Evolutionary conservation across 2,113 vertebrate species (phyloP).

Genomic region (Brachionichthys hirsutus): DNA sequence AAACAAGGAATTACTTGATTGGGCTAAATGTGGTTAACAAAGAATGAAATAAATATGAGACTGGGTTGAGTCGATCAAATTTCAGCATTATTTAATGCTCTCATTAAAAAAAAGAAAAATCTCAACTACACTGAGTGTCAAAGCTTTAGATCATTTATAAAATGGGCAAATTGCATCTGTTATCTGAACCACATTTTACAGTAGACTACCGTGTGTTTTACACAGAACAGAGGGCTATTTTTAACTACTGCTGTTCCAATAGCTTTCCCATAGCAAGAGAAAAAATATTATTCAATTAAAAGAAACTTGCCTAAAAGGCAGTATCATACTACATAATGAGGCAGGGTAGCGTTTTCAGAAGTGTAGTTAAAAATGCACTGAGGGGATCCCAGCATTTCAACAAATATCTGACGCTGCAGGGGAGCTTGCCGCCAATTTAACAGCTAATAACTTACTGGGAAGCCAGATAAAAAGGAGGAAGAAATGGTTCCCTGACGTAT

Average conservation of each 20-base stretch:
- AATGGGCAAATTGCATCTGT: background rate
- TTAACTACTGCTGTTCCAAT: constrained; percentile 27
- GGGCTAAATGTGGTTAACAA: constrained; percentile 70
- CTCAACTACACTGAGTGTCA: constrained; percentile 39
- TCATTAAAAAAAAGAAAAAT: constrained; percentile 56
- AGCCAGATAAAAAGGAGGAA: constrained; percentile 72
- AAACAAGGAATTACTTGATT: constrained; percentile 75
- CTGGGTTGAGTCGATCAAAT: constrained; percentile 55
- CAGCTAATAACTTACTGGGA: constrained; percentile 97
- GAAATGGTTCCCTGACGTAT: constrained; percentile 77
- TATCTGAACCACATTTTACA: background rate
- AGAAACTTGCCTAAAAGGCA: constrained; percentile 90
- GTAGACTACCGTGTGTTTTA: constrained; percentile 25
- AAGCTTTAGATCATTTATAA: constrained; percentile 32
- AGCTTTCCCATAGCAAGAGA: constrained; percentile 80
- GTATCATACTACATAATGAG: constrained; percentile 99
- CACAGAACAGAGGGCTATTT: constrained; percentile 31
- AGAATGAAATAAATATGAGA: constrained; percentile 73
- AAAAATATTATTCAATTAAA: constrained; percentile 93
- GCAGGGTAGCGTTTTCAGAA: constrained; percentile 92
- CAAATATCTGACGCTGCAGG: constrained; percentile 97
- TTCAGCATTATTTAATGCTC: constrained; percentile 56
- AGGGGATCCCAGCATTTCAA: constrained; percentile 98
- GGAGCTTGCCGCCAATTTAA: constrained; percentile 96
- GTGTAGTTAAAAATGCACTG: constrained; percentile 97